Conservation (phyloP, 2,113 vertebrate genomes). For the Hemiprocne comata region DNA sequence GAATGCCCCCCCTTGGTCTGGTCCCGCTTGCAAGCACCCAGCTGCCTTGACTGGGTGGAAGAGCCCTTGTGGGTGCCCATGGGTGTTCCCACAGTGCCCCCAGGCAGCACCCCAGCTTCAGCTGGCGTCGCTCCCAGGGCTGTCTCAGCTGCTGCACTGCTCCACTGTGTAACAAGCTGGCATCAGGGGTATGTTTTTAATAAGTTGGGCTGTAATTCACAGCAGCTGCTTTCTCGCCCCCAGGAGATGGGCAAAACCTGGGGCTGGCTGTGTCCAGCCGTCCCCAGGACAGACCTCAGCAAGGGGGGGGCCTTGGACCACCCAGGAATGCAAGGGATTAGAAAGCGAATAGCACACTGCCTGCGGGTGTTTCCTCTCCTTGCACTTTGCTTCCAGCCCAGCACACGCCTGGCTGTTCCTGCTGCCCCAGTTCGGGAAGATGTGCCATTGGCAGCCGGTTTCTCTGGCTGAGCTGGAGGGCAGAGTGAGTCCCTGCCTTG, state of each 20-base stretch:
- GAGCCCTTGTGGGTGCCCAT: background rate
- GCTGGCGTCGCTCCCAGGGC: background rate
- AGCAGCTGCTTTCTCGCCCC: background rate
- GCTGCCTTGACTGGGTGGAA: background rate
- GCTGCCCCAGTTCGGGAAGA: rapidly evolving
- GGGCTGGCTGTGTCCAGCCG: background rate
- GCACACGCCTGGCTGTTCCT: background rate
- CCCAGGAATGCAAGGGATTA: background rate
- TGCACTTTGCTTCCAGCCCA: too few relatives aligned
- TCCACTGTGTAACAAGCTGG: background rate
- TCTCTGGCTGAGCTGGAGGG: background rate
- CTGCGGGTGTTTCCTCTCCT: background rate
- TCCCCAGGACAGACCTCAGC: background rate
- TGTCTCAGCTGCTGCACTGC: background rate
- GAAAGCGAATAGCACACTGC: rapidly evolving
- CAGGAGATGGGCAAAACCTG: background rate
- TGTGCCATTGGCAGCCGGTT: rapidly evolving
- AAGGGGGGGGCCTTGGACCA: background rate
- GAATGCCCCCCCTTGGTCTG: background rate
- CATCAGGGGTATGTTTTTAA: background rate
- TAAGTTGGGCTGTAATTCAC: background rate
- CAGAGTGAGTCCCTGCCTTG: background rate
- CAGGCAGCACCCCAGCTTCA: background rate
- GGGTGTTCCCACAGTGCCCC: too few relatives aligned
- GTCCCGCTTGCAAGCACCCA: background rate